Evolutionary conservation across 1,140 invertebrate genomes (phyloP).

Genomic region (Phymorhynchus buccinoides): DNA sequence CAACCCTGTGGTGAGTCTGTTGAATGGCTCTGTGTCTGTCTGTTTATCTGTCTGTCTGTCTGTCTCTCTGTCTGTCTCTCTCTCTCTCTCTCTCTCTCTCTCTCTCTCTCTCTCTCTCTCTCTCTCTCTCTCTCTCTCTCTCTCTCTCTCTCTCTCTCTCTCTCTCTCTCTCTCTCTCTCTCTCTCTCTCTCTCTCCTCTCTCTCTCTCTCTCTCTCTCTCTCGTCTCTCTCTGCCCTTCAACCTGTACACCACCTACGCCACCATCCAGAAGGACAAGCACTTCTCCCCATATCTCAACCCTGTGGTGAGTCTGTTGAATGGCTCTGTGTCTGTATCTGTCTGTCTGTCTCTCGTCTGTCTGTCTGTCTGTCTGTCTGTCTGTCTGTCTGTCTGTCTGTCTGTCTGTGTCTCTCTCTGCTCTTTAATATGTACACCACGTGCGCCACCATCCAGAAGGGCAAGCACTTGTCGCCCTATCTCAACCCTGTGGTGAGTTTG

Average conservation of each 20-base stretch:
- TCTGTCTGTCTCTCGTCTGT: slow-evolving; percentile 4
- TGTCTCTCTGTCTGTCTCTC: background rate
- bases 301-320: slow-evolving; percentile 72
- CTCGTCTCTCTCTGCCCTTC: slow-evolving; percentile 62
- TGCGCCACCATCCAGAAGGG: slow-evolving; percentile 66
- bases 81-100: background rate
- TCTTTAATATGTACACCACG: slow-evolving; percentile 26
- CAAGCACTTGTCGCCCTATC: slow-evolving; percentile 65
- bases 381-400: too few relatives aligned
- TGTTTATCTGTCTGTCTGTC: background rate
- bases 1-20: slow-evolving; percentile 73
- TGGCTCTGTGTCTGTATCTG: background rate
- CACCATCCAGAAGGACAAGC: slow-evolving; percentile 64
- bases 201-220: background rate
- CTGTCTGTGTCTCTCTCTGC: too few relatives aligned
- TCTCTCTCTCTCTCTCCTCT: background rate
- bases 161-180: background rate
- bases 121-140: slow-evolving; percentile 18
- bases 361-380: background rate
- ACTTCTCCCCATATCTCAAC: slow-evolving; percentile 69
- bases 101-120: slow-evolving; percentile 36
- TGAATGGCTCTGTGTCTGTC: background rate
- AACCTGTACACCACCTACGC: slow-evolving; percentile 71
- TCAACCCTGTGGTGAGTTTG: slow-evolving; percentile 75
- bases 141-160: too few relatives aligned